phyloP scores from a whole-genome alignment of 2,797 vertebrate species.

The Mormyrops attenuatus region DNA sequence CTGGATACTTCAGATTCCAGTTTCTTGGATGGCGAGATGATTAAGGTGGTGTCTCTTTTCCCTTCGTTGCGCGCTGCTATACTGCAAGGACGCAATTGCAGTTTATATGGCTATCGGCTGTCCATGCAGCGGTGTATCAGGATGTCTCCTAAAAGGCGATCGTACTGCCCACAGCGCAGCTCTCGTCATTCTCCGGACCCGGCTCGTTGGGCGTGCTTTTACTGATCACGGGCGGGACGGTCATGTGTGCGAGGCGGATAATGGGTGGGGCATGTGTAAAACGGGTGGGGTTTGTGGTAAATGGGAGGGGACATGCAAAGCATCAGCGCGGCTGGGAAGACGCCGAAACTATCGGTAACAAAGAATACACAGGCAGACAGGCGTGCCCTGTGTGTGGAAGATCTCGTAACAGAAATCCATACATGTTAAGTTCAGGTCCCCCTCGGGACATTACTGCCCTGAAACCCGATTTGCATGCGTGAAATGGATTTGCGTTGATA shows the following conservation, averaged over 20 bases:
- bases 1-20: constrained; percentile 12
- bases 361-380: not conserved
- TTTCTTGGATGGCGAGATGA: not conserved
- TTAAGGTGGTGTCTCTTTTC: not conserved
- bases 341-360: constrained; percentile 1
- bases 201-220: constrained; percentile 61
- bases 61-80: not conserved
- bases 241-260: constrained; percentile 5
- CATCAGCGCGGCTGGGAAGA: not conserved
- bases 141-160: not conserved
- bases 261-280: constrained; percentile 19
- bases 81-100: not conserved
- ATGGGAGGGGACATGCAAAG: constrained; percentile 12
- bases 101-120: not conserved
- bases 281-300: not conserved
- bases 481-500: not conserved
- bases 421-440: not conserved
- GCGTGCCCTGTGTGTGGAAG: not conserved
- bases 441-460: not conserved
- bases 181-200: constrained; percentile 14
- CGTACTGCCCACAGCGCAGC: not conserved
- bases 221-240: constrained; percentile 32
- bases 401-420: not conserved
- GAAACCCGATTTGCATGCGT: not conserved
- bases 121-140: not conserved